phyloP scores from a whole-genome alignment of 2,113 vertebrate genomes.

The Lates calcarifer region DNA sequence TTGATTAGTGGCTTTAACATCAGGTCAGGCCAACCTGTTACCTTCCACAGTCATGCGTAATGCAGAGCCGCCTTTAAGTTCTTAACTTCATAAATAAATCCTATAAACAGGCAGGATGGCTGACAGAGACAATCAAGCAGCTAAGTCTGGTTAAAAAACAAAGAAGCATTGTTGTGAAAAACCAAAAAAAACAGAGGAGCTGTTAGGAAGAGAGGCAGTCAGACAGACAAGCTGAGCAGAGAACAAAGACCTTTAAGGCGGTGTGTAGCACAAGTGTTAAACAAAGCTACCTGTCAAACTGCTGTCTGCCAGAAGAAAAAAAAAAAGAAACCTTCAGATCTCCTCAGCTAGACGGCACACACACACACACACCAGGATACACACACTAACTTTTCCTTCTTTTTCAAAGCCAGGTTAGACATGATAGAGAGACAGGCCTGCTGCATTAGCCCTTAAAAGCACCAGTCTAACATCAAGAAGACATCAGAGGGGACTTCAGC shows the following conservation, averaged over 20 bases:
- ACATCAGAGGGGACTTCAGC: slow-evolving; percentile 54
- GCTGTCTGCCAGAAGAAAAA: slow-evolving; percentile 22
- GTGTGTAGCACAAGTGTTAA: slow-evolving; percentile 57
- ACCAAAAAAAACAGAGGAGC: slow-evolving; percentile 9
- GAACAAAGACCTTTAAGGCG: slow-evolving; percentile 60
- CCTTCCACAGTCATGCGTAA: not conserved
- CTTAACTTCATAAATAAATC: slow-evolving; percentile 14
- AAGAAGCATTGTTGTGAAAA: slow-evolving; percentile 8
- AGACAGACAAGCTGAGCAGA: slow-evolving; percentile 51
- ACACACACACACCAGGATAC: slow-evolving; percentile 25
- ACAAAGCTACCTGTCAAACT: slow-evolving; percentile 68
- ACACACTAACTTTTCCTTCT: slow-evolving; percentile 25
- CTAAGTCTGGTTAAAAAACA: slow-evolving; percentile 10
- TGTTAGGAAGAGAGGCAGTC: slow-evolving; percentile 25
- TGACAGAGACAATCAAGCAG: not conserved
- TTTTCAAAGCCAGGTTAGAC: slow-evolving; percentile 58
- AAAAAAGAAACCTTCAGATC: slow-evolving; percentile 42
- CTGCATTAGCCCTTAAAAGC: slow-evolving; percentile 57
- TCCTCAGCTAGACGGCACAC: slow-evolving; percentile 34
- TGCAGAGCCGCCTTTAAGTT: not conserved
- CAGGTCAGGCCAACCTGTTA: not conserved
- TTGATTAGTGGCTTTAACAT: not conserved
- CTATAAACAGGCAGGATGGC: not conserved
- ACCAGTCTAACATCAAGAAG: slow-evolving; percentile 55
- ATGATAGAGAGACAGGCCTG: slow-evolving; percentile 33